A percentile compares a stretch with the other conserved stretches of the same genome.
phyloP scores from a whole-genome alignment of 2,797 vertebrate species.

The Psittacula echo region DNA sequence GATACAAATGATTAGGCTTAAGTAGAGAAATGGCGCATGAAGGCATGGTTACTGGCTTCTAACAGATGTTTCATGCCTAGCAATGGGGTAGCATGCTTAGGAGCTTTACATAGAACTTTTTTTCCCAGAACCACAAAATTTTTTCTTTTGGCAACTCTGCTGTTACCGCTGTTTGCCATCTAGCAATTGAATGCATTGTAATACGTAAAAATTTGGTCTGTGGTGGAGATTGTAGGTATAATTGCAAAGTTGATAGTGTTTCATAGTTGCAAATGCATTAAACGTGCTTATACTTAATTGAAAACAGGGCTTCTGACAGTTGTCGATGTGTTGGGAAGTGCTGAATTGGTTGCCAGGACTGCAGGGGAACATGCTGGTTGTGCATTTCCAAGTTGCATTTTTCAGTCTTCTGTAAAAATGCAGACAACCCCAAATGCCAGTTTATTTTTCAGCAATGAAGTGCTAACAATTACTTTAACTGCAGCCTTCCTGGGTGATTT shows the following conservation, averaged over 20 bases:
- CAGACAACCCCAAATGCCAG: neutral
- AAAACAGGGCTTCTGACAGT: neutral
- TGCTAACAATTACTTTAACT: neutral
- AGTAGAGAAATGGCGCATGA: neutral
- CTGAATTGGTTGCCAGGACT: neutral
- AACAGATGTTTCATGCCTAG: neutral
- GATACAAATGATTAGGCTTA: neutral
- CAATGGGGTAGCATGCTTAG: neutral
- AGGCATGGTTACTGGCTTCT: neutral
- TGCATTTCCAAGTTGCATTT: neutral
- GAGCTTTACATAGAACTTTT: neutral
- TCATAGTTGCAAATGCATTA: neutral
- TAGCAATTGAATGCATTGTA: neutral
- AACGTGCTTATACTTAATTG: neutral
- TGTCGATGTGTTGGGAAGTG: neutral
- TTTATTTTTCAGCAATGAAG: neutral
- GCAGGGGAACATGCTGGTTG: neutral
- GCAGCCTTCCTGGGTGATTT: neutral
- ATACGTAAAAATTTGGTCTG: neutral
- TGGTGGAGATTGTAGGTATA: neutral
- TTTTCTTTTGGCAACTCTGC: neutral
- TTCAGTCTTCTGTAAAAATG: neutral
- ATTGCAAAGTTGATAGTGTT: neutral
- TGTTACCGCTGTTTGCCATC: neutral
- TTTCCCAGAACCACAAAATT: neutral